Evolutionary conservation across 2,888 invertebrate species (phyloP).

Genomic region (Cyclophora albipunctata): DNA sequence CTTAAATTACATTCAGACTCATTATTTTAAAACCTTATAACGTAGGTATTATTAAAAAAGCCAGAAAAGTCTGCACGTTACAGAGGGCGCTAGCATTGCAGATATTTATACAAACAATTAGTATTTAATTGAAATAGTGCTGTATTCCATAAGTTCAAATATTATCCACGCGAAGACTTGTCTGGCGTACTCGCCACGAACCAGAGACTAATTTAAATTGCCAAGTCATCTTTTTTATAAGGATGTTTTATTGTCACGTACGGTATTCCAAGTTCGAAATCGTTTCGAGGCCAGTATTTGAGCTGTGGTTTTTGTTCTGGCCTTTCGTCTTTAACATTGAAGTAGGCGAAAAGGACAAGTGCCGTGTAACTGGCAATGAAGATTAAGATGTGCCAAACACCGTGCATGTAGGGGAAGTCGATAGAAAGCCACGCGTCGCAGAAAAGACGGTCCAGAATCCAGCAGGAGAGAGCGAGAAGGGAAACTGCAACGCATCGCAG

Average conservation of each 20-base stretch:
- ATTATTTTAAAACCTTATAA: no score
- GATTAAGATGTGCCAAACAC: conserved; percentile 88
- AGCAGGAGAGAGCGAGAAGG: conserved; percentile 82
- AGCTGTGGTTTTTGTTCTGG: conserved; percentile 82
- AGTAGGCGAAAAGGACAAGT: conserved; percentile 86
- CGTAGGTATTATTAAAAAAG: no score
- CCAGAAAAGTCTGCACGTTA: no score
- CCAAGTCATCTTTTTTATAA: conserved; percentile 61
- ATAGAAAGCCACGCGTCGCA: conserved; percentile 86
- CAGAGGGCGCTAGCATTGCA: no score
- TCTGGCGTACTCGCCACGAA: no score
- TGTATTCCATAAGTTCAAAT: no score
- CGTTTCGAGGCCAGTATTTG: conserved; percentile 85
- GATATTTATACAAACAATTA: no score
- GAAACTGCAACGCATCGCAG: conserved; percentile 81
- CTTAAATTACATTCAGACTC: no score
- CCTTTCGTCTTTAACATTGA: conserved; percentile 82
- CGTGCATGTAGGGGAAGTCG: conserved; percentile 88
- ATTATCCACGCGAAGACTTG: no score
- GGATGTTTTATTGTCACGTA: conserved; percentile 81
- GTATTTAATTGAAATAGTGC: no score
- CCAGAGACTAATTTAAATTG: conserved; percentile 43
- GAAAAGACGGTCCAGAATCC: conserved; percentile 85
- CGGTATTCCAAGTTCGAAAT: conserved; percentile 85
- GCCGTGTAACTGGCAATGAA: conserved; percentile 86